A percentile compares a stretch with the other conserved stretches of the same genome.
phyloP scores from a whole-genome alignment of 2,797 vertebrate species.

The Salarias fasciatus region DNA sequence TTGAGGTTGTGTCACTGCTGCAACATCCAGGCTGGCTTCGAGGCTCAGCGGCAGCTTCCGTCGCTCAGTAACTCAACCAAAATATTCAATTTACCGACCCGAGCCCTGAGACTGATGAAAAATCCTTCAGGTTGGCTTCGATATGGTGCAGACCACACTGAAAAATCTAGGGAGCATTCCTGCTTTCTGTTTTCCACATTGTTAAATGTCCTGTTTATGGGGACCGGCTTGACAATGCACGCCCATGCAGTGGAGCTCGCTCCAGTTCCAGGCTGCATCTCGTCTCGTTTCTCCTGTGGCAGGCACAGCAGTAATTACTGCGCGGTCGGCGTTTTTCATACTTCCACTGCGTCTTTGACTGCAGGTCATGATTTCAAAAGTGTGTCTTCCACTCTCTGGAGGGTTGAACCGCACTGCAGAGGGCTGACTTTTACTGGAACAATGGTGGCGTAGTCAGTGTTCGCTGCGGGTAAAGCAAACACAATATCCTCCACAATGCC shows the following conservation, averaged over 20 bases:
- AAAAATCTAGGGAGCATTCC: conserved; percentile 8
- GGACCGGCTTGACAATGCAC: conserved; percentile 33
- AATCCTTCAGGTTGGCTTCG: conserved; percentile 16
- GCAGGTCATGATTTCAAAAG: conserved; percentile 57
- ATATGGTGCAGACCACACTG: conserved; percentile 3
- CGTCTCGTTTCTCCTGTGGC: conserved; percentile 46
- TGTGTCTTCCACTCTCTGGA: conserved; percentile 44
- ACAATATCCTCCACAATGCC: conserved; percentile 72
- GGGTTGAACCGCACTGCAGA: conserved; percentile 45
- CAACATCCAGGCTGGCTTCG: neutral
- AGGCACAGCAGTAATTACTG: conserved; percentile 43
- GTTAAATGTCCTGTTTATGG: conserved; percentile 36
- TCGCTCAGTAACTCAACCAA: conserved; percentile 30
- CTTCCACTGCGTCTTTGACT: conserved; percentile 18
- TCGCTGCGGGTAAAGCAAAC: conserved; percentile 69
- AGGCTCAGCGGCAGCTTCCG: conserved; percentile 19
- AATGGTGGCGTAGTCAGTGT: conserved; percentile 61
- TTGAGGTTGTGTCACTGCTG: too few relatives aligned
- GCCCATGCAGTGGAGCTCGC: conserved; percentile 26
- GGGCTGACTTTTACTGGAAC: conserved; percentile 56
- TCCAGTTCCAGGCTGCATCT: conserved; percentile 43
- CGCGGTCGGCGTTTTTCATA: conserved; percentile 41
- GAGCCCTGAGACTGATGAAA: conserved; percentile 10
- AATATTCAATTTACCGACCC: conserved; percentile 17
- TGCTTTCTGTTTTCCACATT: conserved; percentile 12